Evolutionary conservation across 2,888 invertebrate species (phyloP).

Genomic region (Ichneumoninae sp.): DNA sequence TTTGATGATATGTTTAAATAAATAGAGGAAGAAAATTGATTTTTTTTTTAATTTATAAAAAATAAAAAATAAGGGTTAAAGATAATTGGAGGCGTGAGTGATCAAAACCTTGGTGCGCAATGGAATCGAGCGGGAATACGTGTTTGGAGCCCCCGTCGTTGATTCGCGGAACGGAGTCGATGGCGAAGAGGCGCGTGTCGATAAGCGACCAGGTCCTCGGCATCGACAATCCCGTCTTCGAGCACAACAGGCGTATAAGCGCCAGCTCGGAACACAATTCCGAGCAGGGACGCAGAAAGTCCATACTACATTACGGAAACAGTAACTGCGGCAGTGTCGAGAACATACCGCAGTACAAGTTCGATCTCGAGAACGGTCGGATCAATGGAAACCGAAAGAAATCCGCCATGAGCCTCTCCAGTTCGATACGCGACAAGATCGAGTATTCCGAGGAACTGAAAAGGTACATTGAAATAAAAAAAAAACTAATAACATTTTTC

Average conservation of each 20-base stretch:
- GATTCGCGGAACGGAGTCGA: constrained; percentile 18
- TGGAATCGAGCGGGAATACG: constrained; percentile 43
- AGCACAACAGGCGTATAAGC: constrained; percentile 79
- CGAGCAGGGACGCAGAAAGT: constrained; percentile 78
- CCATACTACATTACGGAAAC: constrained; percentile 79
- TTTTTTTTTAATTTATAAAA: not conserved
- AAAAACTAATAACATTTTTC: not conserved
- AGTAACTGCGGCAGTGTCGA: constrained; percentile 80
- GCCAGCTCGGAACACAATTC: constrained; percentile 78
- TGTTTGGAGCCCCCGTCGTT: constrained; percentile 8
- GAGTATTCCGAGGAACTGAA: constrained; percentile 82
- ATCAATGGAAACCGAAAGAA: constrained; percentile 77
- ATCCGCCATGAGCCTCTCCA: constrained; percentile 81
- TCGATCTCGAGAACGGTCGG: constrained; percentile 80
- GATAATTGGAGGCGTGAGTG: not conserved
- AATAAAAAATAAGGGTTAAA: not conserved
- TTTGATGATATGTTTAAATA: too few species aligned
- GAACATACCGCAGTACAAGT: constrained; percentile 80
- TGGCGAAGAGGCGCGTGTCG: constrained; percentile 78
- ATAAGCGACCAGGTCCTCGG: constrained; percentile 82
- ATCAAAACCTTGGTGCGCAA: not conserved
- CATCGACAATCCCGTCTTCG: constrained; percentile 81
- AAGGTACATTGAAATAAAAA: constrained; percentile 74
- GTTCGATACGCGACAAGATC: constrained; percentile 83
- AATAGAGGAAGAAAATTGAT: not conserved